Conservation (phyloP, 2,888 invertebrate genomes). For the Drosophila maculinotata region DNA sequence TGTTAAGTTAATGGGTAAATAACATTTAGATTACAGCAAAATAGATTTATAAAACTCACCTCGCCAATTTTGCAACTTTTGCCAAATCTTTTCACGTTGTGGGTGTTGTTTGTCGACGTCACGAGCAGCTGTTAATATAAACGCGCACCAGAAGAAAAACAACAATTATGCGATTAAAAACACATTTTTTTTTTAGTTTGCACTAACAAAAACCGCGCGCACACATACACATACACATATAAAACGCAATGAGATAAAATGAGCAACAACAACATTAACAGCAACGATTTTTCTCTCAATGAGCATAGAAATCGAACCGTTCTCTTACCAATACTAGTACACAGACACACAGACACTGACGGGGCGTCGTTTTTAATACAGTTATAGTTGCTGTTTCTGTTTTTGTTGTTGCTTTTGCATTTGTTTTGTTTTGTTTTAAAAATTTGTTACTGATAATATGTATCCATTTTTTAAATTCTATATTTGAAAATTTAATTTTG, state of each 20-base stretch:
- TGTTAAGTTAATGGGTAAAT: too few species aligned
- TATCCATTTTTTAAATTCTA: too few species aligned
- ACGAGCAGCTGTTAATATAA: constrained; percentile 50
- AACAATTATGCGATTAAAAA: constrained; percentile 33
- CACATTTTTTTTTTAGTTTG: constrained; percentile 36
- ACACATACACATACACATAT: constrained; percentile 9
- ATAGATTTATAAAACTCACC: constrained; percentile 36
- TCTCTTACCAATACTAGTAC: constrained; percentile 32
- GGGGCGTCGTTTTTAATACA: constrained; percentile 63
- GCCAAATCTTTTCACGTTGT: constrained; percentile 29
- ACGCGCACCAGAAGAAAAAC: constrained; percentile 29
- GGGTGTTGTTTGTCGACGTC: constrained; percentile 38
- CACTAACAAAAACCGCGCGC: constrained; percentile 36
- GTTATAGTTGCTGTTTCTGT: constrained; percentile 38
- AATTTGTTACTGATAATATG: constrained; percentile 5
- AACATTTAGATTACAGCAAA: neutral
- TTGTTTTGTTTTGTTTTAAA: constrained; percentile 37
- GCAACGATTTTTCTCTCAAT: constrained; percentile 46
- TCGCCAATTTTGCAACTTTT: constrained; percentile 24
- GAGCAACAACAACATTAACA: constrained; percentile 12
- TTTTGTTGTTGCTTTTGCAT: constrained; percentile 30
- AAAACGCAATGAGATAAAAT: constrained; percentile 36
- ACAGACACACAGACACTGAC: constrained; percentile 23
- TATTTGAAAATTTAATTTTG: constrained; percentile 14
- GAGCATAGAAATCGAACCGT: constrained; percentile 58